Base-by-base conservation (phyloP, 2,888 invertebrate species). In the Sarcophaga variegata region DNA sequence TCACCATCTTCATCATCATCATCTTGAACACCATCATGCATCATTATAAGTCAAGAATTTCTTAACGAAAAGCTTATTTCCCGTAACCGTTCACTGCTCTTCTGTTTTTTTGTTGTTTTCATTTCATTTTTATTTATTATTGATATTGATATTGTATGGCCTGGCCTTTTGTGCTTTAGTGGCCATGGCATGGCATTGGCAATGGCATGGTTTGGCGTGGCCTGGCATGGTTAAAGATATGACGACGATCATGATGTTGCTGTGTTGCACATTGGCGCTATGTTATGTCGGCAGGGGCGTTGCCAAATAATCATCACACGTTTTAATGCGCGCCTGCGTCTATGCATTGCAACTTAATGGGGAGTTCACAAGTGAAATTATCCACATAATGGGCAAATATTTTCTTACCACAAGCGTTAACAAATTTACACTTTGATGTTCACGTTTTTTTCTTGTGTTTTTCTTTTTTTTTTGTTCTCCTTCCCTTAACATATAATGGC, bases 221-320 rank as follows among this genome's bases (percentile, higher is more conserved):
- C 22, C 1, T 20, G 20, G 10, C 14, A 62, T 62, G 5, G 22
- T 17, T n/a, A n/a, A n/a, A 64, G 12, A 67, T 69, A 49, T 45
- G 64, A 76, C 45, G 49, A 10, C 12, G 59, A 67, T 27, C 20
- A 71, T 63, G 64, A 63, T 64, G 75, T 62, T 77, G 71, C 47
- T 71, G 66, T 14, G 71, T 37, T 82, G 74, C 75, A 82, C 74
- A 83, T 89, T 89, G 89, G 89, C 89, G 89, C 89, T 89, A 86
- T 87, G 83, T 86, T 86, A 84, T 85, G 87, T 84, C 87, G 87
- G 87, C 78, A 89, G 90, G 92, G 92, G 92, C 92, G 92, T 92
- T 91, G 89, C 92, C 92, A 89, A 90, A 90, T 92, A 91, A 92
- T 92, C 92, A 92, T 92, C 92, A 92, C 92, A 92, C 92, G 92